phyloP scores from a whole-genome alignment of 2,113 vertebrate genomes.

The Melanerpes aurifrons region DNA sequence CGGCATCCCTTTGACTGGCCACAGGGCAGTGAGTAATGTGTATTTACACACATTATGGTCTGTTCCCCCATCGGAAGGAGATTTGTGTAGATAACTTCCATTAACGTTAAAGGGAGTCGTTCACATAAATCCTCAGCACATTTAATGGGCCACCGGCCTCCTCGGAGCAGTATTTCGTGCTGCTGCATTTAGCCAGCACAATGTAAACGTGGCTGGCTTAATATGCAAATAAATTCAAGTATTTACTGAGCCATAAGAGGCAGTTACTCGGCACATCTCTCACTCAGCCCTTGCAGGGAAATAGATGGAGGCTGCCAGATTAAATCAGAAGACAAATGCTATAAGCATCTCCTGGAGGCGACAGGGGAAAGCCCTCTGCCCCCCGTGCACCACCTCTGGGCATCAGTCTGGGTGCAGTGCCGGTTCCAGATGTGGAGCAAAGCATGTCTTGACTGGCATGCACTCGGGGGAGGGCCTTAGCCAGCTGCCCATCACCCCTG shows the following conservation, averaged over 20 bases:
- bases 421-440: not conserved
- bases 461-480: not conserved
- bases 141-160: constrained; percentile 16
- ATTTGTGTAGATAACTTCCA: constrained; percentile 57
- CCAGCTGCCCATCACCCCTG: not conserved
- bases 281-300: constrained; percentile 47
- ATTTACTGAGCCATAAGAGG: constrained; percentile 68
- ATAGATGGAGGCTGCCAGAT: constrained; percentile 48
- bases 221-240: constrained; percentile 70
- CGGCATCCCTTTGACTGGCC: not conserved
- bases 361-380: not conserved
- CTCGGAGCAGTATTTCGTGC: not conserved
- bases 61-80: not conserved
- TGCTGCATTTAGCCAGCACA: constrained; percentile 2
- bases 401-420: not conserved
- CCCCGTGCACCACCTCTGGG: too few species aligned
- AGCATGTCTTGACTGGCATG: accelerated
- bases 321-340: constrained; percentile 55
- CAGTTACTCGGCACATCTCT: constrained; percentile 57
- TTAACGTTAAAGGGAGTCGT: constrained; percentile 39
- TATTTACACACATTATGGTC: constrained; percentile 43
- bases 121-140: constrained; percentile 23
- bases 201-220: constrained; percentile 28
- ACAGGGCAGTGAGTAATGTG: not conserved
- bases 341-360: constrained; percentile 37